Conservation (phyloP, 1,140 invertebrate genomes). For the Yoshiicerus persimilis region DNA sequence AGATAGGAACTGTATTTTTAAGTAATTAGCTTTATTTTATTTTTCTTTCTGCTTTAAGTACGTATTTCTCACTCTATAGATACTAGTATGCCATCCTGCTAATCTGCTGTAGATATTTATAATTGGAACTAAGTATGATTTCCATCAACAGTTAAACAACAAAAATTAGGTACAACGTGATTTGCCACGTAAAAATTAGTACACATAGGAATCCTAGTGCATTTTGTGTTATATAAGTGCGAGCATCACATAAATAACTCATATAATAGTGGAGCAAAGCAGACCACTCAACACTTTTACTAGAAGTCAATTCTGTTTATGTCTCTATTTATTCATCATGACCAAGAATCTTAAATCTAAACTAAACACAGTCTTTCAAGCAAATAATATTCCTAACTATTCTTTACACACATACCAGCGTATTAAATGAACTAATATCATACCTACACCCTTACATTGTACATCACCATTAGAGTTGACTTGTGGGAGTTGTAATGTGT, state of each 20-base stretch:
- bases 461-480: background rate
- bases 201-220: background rate
- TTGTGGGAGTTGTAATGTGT: background rate
- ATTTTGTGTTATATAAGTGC: background rate
- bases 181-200: background rate
- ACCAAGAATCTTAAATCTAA: background rate
- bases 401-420: background rate
- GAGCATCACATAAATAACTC: background rate
- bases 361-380: background rate
- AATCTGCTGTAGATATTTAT: background rate
- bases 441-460: background rate
- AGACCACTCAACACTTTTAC: background rate
- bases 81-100: background rate
- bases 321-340: background rate
- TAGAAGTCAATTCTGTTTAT: background rate
- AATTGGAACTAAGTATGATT: background rate
- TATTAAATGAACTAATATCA: background rate
- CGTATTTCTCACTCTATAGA: too few species aligned
- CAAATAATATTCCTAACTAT: background rate
- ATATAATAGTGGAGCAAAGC: too few species aligned
- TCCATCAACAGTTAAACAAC: background rate
- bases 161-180: background rate
- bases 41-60: background rate
- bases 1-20: background rate
- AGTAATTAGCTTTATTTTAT: background rate